Conservation (phyloP, 1,140 invertebrate genomes). For the Lucilia cuprina region DNA sequence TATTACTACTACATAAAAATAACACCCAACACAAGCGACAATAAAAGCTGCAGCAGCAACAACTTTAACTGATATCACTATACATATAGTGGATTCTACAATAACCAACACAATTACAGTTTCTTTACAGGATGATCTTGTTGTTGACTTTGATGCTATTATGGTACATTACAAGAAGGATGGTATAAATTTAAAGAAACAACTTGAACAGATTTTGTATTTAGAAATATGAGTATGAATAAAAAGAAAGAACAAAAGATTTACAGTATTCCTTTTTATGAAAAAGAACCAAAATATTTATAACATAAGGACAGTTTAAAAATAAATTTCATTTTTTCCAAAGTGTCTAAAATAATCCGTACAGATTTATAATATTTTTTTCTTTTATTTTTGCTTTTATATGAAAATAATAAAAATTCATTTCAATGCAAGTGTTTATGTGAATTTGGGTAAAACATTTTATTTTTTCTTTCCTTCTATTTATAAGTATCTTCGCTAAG, state of each 20-base stretch:
- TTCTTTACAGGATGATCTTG: not conserved
- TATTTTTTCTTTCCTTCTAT: not conserved
- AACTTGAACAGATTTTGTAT: not conserved
- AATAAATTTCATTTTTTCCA: not conserved
- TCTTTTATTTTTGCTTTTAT: no score
- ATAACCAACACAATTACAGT: not conserved
- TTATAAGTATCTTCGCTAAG: not conserved
- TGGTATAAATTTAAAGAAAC: not conserved
- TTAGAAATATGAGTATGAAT: not conserved
- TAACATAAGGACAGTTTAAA: slow-evolving; percentile 4
- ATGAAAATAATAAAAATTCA: no score
- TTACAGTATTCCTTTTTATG: no score
- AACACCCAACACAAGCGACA: not conserved
- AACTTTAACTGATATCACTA: not conserved
- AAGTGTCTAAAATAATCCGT: slow-evolving; percentile 4
- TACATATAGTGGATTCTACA: not conserved
- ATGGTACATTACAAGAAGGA: not conserved
- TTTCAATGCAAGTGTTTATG: not conserved
- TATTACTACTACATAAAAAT: not conserved
- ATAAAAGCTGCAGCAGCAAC: not conserved
- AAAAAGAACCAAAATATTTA: not conserved
- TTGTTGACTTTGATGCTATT: slow-evolving; percentile 14
- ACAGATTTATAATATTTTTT: slow-evolving; percentile 2
- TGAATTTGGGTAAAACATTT: not conserved
- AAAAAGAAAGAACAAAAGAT: not conserved